Conservation (phyloP, 2,888 invertebrate species). For the Ypsolopha sequella region DNA sequence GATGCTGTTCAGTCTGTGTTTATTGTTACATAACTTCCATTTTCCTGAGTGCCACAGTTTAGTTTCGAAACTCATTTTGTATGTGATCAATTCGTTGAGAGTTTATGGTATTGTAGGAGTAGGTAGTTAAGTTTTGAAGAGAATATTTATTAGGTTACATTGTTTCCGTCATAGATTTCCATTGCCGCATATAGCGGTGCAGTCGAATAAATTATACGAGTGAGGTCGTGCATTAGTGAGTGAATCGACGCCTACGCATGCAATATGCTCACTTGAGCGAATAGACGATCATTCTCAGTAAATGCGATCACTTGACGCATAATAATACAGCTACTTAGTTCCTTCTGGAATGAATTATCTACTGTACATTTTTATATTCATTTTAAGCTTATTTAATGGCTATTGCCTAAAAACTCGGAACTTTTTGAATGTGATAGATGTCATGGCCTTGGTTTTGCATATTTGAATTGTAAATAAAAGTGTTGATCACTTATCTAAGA, state of each 20-base stretch:
- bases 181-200: slow-evolving; percentile 31
- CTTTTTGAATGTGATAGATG: slow-evolving; percentile 53
- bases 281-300: slow-evolving; percentile 46
- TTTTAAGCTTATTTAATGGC: slow-evolving; percentile 48
- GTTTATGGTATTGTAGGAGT: background rate
- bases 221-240: slow-evolving; percentile 51
- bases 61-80: slow-evolving; percentile 38
- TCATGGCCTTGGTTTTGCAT: slow-evolving; percentile 48
- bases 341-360: slow-evolving; percentile 13
- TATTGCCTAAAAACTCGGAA: slow-evolving; percentile 57
- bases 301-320: slow-evolving; percentile 56
- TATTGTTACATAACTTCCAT: slow-evolving; percentile 30
- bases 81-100: slow-evolving; percentile 1
- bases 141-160: slow-evolving; percentile 4
- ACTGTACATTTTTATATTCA: slow-evolving; percentile 21
- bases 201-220: slow-evolving; percentile 48
- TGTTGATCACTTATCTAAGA: slow-evolving; percentile 25
- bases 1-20: slow-evolving; percentile 37
- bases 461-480: slow-evolving; percentile 63
- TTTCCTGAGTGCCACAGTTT: slow-evolving; percentile 56
- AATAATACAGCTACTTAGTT: slow-evolving; percentile 46
- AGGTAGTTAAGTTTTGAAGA: slow-evolving; percentile 3
- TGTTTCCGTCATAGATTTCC: background rate
- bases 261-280: slow-evolving; percentile 64
- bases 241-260: slow-evolving; percentile 42